phyloP scores from a whole-genome alignment of 2,888 invertebrate genomes.

The Seira ritae region DNA sequence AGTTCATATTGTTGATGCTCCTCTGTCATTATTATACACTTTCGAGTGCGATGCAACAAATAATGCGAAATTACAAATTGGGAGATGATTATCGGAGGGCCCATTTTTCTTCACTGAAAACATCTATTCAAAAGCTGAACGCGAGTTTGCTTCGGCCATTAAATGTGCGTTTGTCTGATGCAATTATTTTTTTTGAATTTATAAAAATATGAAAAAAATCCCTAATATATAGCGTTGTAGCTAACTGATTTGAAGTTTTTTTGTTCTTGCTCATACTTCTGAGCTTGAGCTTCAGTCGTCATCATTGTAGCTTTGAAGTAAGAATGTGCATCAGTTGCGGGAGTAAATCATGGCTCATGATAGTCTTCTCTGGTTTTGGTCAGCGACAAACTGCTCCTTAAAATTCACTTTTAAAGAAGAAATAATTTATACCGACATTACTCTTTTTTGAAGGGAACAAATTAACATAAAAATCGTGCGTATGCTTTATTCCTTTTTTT shows the following conservation, averaged over 20 bases:
- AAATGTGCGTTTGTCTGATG: slow-evolving; percentile 38
- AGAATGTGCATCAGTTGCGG: background rate
- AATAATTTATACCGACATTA: slow-evolving; percentile 5
- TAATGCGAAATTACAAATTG: slow-evolving; percentile 44
- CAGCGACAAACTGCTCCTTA: background rate
- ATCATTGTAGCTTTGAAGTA: background rate
- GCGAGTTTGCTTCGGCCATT: slow-evolving; percentile 2
- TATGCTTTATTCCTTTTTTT: background rate
- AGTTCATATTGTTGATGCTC: background rate
- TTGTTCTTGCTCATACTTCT: background rate
- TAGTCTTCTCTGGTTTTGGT: background rate
- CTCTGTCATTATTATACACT: background rate
- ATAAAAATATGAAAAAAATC: background rate
- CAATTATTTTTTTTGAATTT: slow-evolving; percentile 44
- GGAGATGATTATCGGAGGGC: slow-evolving; percentile 31
- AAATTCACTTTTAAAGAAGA: background rate
- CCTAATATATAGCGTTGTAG: background rate
- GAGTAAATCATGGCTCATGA: background rate
- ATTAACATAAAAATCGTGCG: slow-evolving; percentile 7
- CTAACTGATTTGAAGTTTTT: background rate
- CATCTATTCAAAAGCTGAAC: background rate
- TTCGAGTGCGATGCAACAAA: slow-evolving; percentile 10
- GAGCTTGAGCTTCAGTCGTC: background rate
- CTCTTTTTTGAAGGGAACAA: background rate
- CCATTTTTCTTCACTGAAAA: background rate